A percentile compares a stretch with the other conserved stretches of the same genome.
These are phyloP conservation scores for Cynoglossus semilaevis DNA, from an alignment of 2,113 vertebrate genomes.

Conservation along the genomic window DNA sequence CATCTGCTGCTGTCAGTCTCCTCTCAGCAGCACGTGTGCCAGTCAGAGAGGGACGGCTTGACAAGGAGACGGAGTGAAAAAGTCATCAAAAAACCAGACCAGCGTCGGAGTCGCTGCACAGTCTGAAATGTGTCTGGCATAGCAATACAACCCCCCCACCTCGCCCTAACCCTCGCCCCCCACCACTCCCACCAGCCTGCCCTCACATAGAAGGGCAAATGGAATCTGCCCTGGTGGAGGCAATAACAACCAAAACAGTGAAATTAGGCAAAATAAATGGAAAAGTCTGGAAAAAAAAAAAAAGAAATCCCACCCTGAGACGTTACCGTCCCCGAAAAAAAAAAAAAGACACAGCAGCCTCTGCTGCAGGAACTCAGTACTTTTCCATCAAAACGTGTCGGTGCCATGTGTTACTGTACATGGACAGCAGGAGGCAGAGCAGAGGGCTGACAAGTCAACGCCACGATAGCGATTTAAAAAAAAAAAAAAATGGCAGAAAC, in stretches of 20 bases:
- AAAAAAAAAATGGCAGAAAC: neutral
- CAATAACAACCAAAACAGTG: slow-evolving; percentile 62
- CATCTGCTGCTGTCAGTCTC: slow-evolving; percentile 79
- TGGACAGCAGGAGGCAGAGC: too few species aligned
- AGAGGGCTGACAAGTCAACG: too few species aligned
- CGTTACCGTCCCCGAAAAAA: slow-evolving; percentile 10
- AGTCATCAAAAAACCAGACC: slow-evolving; percentile 60
- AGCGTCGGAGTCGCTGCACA: slow-evolving; percentile 40
- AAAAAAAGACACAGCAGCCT: slow-evolving; percentile 2
- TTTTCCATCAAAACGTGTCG: slow-evolving; percentile 39
- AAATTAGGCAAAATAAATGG: slow-evolving; percentile 61
- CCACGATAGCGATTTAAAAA: neutral
- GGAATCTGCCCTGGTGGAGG: slow-evolving; percentile 55
- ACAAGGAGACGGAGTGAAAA: slow-evolving; percentile 47
- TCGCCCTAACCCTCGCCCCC: too few species aligned
- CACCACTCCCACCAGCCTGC: slow-evolving; percentile 24
- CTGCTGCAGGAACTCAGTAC: neutral
- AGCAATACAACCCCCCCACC: slow-evolving; percentile 58
- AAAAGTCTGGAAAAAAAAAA: slow-evolving; percentile 32
- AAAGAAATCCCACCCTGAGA: slow-evolving; percentile 24
- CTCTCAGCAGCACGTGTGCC: slow-evolving; percentile 53
- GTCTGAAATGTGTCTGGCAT: slow-evolving; percentile 64
- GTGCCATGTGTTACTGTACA: slow-evolving; percentile 23
- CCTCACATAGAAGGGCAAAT: slow-evolving; percentile 63
- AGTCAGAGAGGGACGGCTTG: slow-evolving; percentile 39